These are phyloP conservation scores for Pelagia noctiluca DNA, from an alignment of 30 jellyfish, hydroid and myxozoan genomes.

Conservation along the genomic window DNA sequence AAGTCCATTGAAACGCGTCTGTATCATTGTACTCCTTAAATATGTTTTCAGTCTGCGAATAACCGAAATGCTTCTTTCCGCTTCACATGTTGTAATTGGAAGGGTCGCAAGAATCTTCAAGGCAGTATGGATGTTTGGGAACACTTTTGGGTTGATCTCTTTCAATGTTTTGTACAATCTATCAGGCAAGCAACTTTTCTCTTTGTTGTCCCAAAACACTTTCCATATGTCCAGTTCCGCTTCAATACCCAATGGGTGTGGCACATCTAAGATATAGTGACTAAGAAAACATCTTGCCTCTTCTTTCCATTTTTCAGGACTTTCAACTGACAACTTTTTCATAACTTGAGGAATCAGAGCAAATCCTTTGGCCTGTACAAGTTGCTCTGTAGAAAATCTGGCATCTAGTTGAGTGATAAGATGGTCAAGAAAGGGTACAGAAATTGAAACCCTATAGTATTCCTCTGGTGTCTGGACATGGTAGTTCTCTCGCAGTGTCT, in stretches of 20 bases:
- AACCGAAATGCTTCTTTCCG: slow-evolving; percentile 67
- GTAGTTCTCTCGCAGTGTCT: slow-evolving; percentile 23
- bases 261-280: slow-evolving; percentile 14
- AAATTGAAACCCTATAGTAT: slow-evolving; percentile 15
- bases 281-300: slow-evolving; percentile 18
- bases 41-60: slow-evolving; percentile 61
- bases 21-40: slow-evolving; percentile 47
- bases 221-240: slow-evolving; percentile 52
- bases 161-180: slow-evolving; percentile 5
- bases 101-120: slow-evolving; percentile 62
- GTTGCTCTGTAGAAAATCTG: slow-evolving; percentile 23
- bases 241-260: slow-evolving; percentile 19
- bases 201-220: too few species aligned
- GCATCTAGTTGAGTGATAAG: slow-evolving; percentile 17
- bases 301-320: slow-evolving; percentile 35
- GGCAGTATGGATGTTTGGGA: slow-evolving; percentile 71
- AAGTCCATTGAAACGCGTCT: slow-evolving; percentile 39
- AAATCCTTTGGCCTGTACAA: slow-evolving; percentile 9
- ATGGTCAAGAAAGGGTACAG: slow-evolving; percentile 72
- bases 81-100: slow-evolving; percentile 76
- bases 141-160: not conserved
- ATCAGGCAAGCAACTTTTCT: too few species aligned
- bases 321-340: not conserved
- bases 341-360: slow-evolving; percentile 23
- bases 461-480: slow-evolving; percentile 34